These are phyloP conservation scores for Drosophila imparisetae DNA, from an alignment of 2,888 invertebrate genomes.

Conservation along the genomic window DNA sequence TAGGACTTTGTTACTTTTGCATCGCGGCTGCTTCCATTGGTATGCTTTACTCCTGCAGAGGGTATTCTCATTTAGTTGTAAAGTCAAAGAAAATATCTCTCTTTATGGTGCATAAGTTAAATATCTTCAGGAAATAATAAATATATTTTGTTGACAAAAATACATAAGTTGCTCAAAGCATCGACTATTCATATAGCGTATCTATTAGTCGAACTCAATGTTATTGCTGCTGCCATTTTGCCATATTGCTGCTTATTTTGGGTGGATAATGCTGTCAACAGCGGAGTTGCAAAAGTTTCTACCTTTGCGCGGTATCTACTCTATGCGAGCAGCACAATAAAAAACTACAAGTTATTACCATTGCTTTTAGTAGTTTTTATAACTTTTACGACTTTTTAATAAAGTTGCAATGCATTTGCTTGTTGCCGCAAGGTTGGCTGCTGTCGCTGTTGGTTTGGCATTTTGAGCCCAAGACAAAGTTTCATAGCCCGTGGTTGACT, in stretches of 20 bases:
- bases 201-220: neutral
- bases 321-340: slow-evolving; percentile 50
- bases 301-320: slow-evolving; percentile 45
- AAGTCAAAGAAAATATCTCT: neutral
- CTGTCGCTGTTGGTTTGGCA: slow-evolving; percentile 3
- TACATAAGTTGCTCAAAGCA: neutral
- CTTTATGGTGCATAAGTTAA: neutral
- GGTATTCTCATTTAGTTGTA: neutral
- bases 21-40: neutral
- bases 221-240: neutral
- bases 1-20: slow-evolving; percentile 20
- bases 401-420: slow-evolving; percentile 78
- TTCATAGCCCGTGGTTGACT: slow-evolving; percentile 46
- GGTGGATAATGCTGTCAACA: slow-evolving; percentile 35
- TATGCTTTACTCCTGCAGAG: neutral
- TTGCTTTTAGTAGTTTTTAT: slow-evolving; percentile 78
- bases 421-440: slow-evolving; percentile 41
- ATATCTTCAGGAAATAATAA: neutral
- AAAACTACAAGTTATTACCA: slow-evolving; percentile 77
- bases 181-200: neutral
- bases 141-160: neutral
- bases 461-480: slow-evolving; percentile 69
- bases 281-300: slow-evolving; percentile 45
- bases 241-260: slow-evolving; percentile 3
- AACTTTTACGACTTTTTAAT: slow-evolving; percentile 80